Conservation (phyloP, 2,113 vertebrate species). For the Dicerorhinus sumatrensis region DNA sequence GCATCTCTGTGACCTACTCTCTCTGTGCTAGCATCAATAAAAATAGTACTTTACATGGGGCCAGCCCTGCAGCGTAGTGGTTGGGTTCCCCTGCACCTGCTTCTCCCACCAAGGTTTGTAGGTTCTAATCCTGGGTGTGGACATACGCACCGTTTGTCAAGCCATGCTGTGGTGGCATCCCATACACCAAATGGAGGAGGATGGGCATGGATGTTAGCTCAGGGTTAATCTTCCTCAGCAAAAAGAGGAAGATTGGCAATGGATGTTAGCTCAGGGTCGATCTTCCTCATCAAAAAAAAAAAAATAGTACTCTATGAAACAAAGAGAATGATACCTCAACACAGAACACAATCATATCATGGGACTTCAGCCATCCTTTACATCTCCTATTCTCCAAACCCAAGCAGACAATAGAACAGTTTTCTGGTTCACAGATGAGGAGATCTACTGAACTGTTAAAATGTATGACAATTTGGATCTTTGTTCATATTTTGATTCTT, state of each 20-base stretch:
- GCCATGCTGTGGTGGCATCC: no score
- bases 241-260: no score
- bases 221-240: no score
- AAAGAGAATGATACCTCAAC: not conserved
- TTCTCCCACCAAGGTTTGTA: no score
- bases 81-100: no score
- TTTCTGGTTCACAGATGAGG: not conserved
- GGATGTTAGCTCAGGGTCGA: no score
- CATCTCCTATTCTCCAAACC: not conserved
- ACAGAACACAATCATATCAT: not conserved
- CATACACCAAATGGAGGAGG: no score
- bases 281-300: not conserved
- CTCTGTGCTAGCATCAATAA: not conserved
- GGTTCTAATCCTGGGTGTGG: no score
- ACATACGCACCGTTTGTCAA: no score
- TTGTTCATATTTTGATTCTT: not conserved
- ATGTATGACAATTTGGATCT: not conserved
- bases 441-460: not conserved
- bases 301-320: not conserved
- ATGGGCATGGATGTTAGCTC: no score
- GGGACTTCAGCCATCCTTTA: accelerated
- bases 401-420: not conserved
- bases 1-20: not conserved
- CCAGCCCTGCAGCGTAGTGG: no score
- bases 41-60: not conserved